Percentiles rank a stretch among this genome's conserved stretches.
Conservation (phyloP, 2,888 invertebrate species). For the Xylocampa areola region DNA sequence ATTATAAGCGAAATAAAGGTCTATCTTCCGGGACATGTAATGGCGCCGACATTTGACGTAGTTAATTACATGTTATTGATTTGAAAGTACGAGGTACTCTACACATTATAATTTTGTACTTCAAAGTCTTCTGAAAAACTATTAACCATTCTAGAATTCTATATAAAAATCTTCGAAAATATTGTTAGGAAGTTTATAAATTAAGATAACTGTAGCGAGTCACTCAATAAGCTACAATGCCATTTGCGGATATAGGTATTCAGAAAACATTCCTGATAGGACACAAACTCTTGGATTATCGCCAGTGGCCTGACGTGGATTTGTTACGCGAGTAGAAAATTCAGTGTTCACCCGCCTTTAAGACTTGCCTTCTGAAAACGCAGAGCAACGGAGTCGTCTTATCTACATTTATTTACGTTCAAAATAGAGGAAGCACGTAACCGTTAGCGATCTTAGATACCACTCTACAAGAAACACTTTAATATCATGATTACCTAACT, state of each 20-base stretch:
- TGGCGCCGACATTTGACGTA: conserved; percentile 30
- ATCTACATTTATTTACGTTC: conserved; percentile 25
- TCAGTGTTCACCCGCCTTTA: conserved; percentile 72
- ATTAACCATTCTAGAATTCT: neutral
- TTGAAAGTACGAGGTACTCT: too few relatives aligned
- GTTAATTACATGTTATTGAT: too few relatives aligned
- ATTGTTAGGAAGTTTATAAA: neutral
- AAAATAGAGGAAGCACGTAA: conserved; percentile 15
- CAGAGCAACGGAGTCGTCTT: conserved; percentile 48
- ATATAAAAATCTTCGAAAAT: neutral
- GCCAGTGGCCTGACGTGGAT: conserved; percentile 78
- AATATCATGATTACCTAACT: neutral
- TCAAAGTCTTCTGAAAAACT: conserved; percentile 16
- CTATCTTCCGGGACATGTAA: conserved; percentile 55
- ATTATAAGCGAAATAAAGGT: conserved; percentile 70
- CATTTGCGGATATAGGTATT: conserved; percentile 62
- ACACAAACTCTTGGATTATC: conserved; percentile 80
- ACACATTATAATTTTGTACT: conserved; percentile 15
- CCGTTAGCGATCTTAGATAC: conserved; percentile 1
- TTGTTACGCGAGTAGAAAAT: conserved; percentile 79
- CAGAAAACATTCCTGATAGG: conserved; percentile 69
- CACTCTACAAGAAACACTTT: neutral
- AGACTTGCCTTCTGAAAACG: conserved; percentile 53
- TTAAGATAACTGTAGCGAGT: conserved; percentile 17
- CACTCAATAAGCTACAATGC: conserved; percentile 49